These are phyloP conservation scores for Polyploca ridens DNA, from an alignment of 2,888 invertebrate genomes.

Conservation along the genomic window DNA sequence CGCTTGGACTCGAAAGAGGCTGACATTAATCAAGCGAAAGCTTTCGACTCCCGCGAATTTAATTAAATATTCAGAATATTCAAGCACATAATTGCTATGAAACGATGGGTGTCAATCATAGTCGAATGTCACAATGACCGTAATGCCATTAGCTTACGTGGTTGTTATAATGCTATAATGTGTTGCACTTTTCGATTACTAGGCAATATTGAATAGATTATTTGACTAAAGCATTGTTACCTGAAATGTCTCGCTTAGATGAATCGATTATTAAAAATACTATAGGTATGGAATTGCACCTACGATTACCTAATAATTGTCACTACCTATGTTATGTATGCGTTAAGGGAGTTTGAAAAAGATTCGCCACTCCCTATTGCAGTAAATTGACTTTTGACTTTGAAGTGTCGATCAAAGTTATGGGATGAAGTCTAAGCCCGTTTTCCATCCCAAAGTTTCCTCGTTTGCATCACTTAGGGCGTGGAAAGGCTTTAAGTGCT, in stretches of 20 bases:
- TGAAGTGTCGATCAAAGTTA: constrained; percentile 76
- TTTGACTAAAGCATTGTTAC: too few species aligned
- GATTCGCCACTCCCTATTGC: constrained; percentile 35
- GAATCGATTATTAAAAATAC: too few species aligned
- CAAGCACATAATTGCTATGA: constrained; percentile 55
- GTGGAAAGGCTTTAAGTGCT: constrained; percentile 67
- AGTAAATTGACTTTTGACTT: constrained; percentile 63
- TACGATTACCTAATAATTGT: too few species aligned
- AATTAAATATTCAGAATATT: constrained; percentile 61
- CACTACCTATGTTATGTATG: constrained; percentile 3
- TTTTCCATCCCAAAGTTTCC: constrained; percentile 74
- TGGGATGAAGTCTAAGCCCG: constrained; percentile 66
- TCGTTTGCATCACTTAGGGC: constrained; percentile 78
- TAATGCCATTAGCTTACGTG: too few species aligned
- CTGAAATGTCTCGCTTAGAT: too few species aligned
- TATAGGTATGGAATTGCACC: too few species aligned
- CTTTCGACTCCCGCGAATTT: constrained; percentile 61
- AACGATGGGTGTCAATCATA: constrained; percentile 31
- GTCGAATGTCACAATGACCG: neutral
- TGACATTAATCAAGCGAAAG: constrained; percentile 73
- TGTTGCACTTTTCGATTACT: too few species aligned
- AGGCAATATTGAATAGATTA: too few species aligned
- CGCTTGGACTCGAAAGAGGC: constrained; percentile 60
- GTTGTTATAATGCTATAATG: too few species aligned
- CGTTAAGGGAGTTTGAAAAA: constrained; percentile 29